phyloP scores from a whole-genome alignment of 2,888 invertebrate genomes.

The Resseliella maxima region DNA sequence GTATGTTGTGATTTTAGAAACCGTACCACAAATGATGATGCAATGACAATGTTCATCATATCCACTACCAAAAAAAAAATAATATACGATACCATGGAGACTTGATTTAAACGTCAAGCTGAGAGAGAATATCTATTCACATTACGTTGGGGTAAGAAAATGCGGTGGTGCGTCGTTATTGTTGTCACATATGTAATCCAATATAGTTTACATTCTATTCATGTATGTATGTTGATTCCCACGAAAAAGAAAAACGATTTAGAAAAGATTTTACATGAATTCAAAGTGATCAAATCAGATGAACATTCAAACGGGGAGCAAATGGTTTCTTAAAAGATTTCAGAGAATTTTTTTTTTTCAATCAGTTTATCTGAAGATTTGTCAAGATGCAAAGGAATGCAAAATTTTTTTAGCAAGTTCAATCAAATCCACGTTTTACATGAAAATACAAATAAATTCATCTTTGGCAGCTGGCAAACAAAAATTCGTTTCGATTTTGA shows the following conservation, averaged over 20 bases:
- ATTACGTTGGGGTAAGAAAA: background rate
- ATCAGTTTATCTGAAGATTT: background rate
- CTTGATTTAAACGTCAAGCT: background rate
- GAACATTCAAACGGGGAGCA: background rate
- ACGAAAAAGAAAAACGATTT: background rate
- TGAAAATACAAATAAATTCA: too few relatives aligned
- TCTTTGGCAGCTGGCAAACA: too few relatives aligned
- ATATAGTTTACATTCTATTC: background rate
- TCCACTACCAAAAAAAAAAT: background rate
- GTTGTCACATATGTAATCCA: slow-evolving; percentile 41
- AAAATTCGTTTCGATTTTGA: background rate
- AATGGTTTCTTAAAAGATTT: background rate
- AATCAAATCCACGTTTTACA: too few relatives aligned
- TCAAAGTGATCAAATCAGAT: background rate
- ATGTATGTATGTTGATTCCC: background rate
- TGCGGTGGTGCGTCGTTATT: slow-evolving; percentile 14
- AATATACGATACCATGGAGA: slow-evolving; percentile 44
- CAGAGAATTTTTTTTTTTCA: background rate
- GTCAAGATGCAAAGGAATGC: background rate
- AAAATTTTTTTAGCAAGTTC: too few relatives aligned
- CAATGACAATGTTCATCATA: background rate
- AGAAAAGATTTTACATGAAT: background rate
- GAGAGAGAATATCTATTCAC: background rate
- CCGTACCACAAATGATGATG: background rate
- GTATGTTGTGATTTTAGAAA: background rate